A percentile compares a stretch with the other conserved stretches of the same genome.
Conservation (phyloP, 2,797 vertebrate species). For the Cirrhinus mrigala region DNA sequence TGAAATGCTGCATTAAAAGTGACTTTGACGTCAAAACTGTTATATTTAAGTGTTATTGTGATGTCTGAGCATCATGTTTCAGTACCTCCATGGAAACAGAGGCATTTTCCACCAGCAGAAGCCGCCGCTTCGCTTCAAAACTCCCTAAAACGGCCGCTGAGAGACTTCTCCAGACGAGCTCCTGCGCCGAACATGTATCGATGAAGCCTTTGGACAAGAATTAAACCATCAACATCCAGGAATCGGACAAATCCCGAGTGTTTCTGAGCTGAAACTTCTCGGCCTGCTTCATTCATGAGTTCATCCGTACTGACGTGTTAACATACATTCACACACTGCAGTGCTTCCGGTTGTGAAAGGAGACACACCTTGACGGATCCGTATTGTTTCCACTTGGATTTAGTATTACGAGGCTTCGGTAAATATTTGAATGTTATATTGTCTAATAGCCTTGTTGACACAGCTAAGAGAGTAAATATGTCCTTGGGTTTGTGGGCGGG, state of each 20-base stretch:
- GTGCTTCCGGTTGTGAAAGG: slow-evolving; percentile 5
- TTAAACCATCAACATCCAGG: not conserved
- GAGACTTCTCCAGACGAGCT: not conserved
- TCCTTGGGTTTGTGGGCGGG: not conserved
- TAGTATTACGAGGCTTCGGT: not conserved
- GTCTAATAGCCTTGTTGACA: not conserved
- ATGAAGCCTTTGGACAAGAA: not conserved
- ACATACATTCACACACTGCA: not conserved
- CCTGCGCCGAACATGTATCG: slow-evolving; percentile 24
- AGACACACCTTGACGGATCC: slow-evolving; percentile 20
- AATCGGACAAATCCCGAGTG: not conserved
- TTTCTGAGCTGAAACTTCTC: slow-evolving; percentile 10
- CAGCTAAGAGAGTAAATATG: not conserved
- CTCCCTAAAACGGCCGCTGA: slow-evolving; percentile 21
- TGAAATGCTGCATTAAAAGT: not conserved
- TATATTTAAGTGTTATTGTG: not conserved
- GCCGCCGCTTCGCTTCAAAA: slow-evolving; percentile 4
- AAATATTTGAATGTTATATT: slow-evolving; percentile 27
- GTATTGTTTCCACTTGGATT: not conserved
- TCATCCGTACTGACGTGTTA: slow-evolving; percentile 26
- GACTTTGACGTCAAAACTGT: too few relatives aligned
- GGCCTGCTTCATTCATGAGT: slow-evolving; percentile 37
- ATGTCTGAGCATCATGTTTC: slow-evolving; percentile 22
- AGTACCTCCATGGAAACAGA: slow-evolving; percentile 43
- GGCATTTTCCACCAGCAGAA: slow-evolving; percentile 27